Base-by-base conservation (phyloP, 1,140 invertebrate genomes). In the Chlorops oryzae region DNA sequence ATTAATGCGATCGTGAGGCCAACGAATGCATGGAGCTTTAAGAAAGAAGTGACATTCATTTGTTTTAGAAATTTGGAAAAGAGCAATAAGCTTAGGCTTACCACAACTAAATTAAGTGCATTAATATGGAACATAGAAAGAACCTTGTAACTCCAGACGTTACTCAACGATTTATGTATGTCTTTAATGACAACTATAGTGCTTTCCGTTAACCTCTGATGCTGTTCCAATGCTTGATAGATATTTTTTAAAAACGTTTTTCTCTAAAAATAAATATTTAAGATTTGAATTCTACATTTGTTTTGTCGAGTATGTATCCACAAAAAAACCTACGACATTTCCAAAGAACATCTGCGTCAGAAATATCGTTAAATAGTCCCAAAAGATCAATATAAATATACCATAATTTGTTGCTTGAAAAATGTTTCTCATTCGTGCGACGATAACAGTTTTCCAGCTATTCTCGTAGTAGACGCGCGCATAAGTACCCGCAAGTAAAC, bases 301-400 rank as follows among this genome's bases (percentile, higher is more conserved):
- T n/a, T 32, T 32, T 32, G 13, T 24, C 21, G 45, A 24, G 17
- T 3, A 13, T n/a, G 15, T 28, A 22, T 6, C 1, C 25, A 18
- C 20, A 22, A 15, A 15, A 13, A 13, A 7, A 48, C 37, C 37
- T 48, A 69, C 65, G 49, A 61, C 42, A 42, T 57, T 58, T 22
- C 58, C 41, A 35, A 64, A 47, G 1, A 35, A 28, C 1, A 6
- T 27, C 13, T 61, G 51, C 1, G 57, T 41, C 7, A 52, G 3
- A 20, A 63, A 46, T 2, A 69, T 20, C 22, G 59, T 56, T 0
- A 46, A 2, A 41, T 69, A 69, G 45, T 69, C 65, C 25, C 58
- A 58, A 4, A 49, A 47, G 17, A 69, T 69, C 22, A 59, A 64
- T 27, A 63, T 60, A 32, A 56, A 69, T 34, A 69, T 69, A 15